Base-by-base conservation (phyloP, 2,797 vertebrate genomes). In the Myiotriccus ornatus region DNA sequence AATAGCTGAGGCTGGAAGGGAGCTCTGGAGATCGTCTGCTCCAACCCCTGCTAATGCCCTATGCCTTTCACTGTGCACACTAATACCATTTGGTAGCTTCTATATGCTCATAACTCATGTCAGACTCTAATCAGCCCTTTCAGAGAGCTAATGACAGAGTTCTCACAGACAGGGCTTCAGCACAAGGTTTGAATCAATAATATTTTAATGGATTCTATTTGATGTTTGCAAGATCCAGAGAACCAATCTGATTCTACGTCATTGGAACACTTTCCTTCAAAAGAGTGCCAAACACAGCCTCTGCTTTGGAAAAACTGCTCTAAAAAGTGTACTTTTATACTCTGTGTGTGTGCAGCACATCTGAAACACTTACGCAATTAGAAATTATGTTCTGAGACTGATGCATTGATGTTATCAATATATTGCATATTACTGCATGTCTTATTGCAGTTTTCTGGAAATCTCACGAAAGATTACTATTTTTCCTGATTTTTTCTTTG, bases 131-230 rank as follows among this genome's bases (percentile, higher is more conserved):
- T 34, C 43, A 86, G 69, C 37, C 47, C 57, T 78, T 67, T 34
- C 76, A 68, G 63, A 85, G 24, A 19, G 24, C 69, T 90, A 85
- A 90, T 50, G 83, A 15, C 65, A 69, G 43, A 85, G 24, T 10
- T 94, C 39, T 73, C 49, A 28, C 2, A 41, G 73, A n/a, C 53
- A 43, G 50, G 3, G 30, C 27, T 67, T 73, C 60, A 73, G 41
- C 50, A 57, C n/a, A 52, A 77, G 77, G 30, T 82, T 55, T 71
- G 74, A 86, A 87, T 81, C 57, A 44, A 59, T 87, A 93, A 65
- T 30, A 62, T 37, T 86, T 93, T 71, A 85, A 87, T 85, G 78
- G 64, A 83, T 94, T 91, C 87, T 87, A 23, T 89, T 83, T 94
- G 75, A 85, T 87, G 78, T 78, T 86, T 73, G 34, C 49, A 87